Percentiles rank a stretch among this genome's conserved stretches.
phyloP scores from a whole-genome alignment of 2,888 invertebrate genomes.

The Cephus pygmeus region DNA sequence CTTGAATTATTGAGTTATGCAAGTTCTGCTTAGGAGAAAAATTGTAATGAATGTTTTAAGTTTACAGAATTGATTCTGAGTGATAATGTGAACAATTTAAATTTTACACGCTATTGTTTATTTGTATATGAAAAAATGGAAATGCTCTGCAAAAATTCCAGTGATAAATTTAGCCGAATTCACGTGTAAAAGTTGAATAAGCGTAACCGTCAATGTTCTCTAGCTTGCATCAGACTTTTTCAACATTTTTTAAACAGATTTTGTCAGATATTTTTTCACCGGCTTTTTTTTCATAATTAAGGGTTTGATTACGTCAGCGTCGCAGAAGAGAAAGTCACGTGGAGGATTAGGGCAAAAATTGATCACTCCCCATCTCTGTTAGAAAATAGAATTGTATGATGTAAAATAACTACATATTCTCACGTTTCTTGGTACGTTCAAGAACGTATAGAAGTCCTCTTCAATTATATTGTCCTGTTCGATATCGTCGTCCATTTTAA shows the following conservation, averaged over 20 bases:
- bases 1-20: not conserved
- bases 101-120: not conserved
- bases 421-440: conserved; percentile 88
- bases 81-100: not conserved
- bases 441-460: conserved; percentile 89
- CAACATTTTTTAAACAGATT: not conserved
- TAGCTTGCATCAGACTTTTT: not conserved
- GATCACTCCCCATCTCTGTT: conserved; percentile 6
- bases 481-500: conserved; percentile 76
- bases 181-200: not conserved
- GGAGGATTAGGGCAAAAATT: conserved; percentile 30
- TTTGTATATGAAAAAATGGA: not conserved
- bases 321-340: conserved; percentile 40
- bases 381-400: not conserved
- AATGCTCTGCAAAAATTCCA: not conserved
- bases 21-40: not conserved
- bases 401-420: conserved; percentile 52
- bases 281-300: not conserved
- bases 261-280: not conserved
- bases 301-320: conserved; percentile 41
- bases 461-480: conserved; percentile 73
- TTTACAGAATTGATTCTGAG: not conserved
- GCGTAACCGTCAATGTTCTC: not conserved
- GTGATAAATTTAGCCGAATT: not conserved
- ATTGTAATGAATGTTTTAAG: not conserved